A percentile compares a stretch with the other conserved stretches of the same genome.
Conservation (phyloP, 2,113 vertebrate genomes). For the Rattus norvegicus region DNA sequence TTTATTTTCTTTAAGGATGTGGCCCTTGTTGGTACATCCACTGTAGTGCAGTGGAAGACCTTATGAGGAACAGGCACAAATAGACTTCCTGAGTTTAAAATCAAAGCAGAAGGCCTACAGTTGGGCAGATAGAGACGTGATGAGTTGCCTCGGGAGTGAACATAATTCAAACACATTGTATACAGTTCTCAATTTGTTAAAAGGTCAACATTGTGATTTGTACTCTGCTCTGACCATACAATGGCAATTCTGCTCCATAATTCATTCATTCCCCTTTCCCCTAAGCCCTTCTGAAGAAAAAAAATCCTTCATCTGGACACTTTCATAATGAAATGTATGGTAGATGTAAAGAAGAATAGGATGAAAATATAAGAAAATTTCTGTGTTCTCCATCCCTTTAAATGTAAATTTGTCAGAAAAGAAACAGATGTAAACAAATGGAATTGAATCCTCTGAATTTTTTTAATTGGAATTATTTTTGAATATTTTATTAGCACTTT, state of each 20-base stretch:
- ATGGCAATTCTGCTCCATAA: not conserved
- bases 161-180: not conserved
- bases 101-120: not conserved
- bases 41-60: not conserved
- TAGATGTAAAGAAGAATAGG: conserved; percentile 19
- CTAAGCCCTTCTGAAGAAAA: not conserved
- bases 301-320: not conserved
- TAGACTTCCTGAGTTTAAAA: not conserved
- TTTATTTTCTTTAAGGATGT: not conserved
- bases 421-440: not conserved
- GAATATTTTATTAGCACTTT: too few relatives aligned
- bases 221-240: not conserved
- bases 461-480: not conserved
- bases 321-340: not conserved
- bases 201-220: not conserved
- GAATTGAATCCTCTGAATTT: not conserved
- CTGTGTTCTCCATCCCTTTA: not conserved
- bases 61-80: not conserved
- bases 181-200: not conserved
- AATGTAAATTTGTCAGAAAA: conserved; percentile 15
- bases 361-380: not conserved
- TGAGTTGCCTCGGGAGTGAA: not conserved
- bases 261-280: not conserved
- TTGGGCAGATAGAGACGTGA: not conserved
- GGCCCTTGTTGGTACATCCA: not conserved